phyloP scores from a whole-genome alignment of 2,797 vertebrate genomes.

The Sarcophilus harrisii region DNA sequence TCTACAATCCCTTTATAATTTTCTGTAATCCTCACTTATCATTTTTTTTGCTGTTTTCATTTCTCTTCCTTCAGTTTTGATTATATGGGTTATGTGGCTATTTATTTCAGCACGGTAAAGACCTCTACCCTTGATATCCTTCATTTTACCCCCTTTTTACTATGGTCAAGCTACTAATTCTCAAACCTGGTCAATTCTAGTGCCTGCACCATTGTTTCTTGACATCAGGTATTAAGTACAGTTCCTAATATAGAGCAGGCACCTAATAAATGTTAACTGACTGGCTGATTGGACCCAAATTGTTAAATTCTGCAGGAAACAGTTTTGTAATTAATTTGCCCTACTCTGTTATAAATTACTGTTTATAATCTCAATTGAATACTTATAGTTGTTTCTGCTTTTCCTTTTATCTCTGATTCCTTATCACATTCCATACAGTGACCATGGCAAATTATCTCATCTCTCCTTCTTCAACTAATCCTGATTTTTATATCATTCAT shows the following conservation, averaged over 20 bases:
- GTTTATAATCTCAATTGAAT: not conserved
- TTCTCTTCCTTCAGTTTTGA: not conserved
- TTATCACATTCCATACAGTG: not conserved
- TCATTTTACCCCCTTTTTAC: not conserved
- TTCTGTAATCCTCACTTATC: not conserved
- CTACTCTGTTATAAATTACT: not conserved
- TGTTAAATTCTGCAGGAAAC: not conserved
- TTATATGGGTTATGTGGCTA: not conserved
- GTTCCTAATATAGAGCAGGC: not conserved
- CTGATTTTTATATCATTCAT: not conserved
- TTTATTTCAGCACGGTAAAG: not conserved
- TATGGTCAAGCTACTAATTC: too few species aligned
- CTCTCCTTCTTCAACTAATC: not conserved
- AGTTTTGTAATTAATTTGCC: not conserved
- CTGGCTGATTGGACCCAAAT: not conserved
- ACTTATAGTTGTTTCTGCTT: not conserved
- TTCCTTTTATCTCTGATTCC: not conserved
- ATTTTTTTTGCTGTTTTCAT: not conserved
- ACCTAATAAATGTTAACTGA: too few species aligned
- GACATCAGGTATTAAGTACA: not conserved
- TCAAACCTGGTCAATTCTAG: not conserved
- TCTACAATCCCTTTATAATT: not conserved
- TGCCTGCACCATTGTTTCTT: not conserved
- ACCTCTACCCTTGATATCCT: not conserved
- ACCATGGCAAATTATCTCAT: not conserved